phyloP scores from a whole-genome alignment of 2,888 invertebrate genomes.

The Drosophila incognita region DNA sequence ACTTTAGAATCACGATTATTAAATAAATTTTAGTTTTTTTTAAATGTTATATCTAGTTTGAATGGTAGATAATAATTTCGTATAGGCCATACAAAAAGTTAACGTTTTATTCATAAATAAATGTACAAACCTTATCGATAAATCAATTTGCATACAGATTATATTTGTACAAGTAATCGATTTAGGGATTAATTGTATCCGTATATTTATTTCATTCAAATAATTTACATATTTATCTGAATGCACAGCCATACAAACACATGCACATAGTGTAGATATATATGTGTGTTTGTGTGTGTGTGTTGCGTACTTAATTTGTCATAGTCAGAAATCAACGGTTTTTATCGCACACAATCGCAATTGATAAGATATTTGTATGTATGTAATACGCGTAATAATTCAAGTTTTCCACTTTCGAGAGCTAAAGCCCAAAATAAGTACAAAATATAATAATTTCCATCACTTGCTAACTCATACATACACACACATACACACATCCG shows the following conservation, averaged over 20 bases:
- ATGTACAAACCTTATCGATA: not conserved
- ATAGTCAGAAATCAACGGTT: constrained; percentile 22
- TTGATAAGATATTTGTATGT: constrained; percentile 41
- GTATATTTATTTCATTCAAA: not conserved
- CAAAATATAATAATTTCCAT: constrained; percentile 17
- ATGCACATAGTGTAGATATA: no score
- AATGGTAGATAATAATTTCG: not conserved
- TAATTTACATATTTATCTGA: not conserved
- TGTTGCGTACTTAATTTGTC: not conserved
- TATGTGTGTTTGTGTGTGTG: not conserved
- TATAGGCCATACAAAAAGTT: no score
- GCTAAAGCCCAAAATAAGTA: constrained; percentile 44
- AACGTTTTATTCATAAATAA: not conserved
- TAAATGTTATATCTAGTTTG: not conserved
- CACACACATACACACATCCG: constrained; percentile 16
- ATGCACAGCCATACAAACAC: not conserved
- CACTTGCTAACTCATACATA: constrained; percentile 14
- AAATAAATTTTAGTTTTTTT: not conserved
- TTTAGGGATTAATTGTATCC: not conserved
- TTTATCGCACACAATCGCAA: constrained; percentile 28
- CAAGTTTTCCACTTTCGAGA: constrained; percentile 19
- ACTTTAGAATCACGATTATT: not conserved
- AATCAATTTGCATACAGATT: constrained; percentile 1
- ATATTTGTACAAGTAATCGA: constrained; percentile 3
- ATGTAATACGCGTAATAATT: constrained; percentile 32